Conservation (phyloP, 2,113 vertebrate genomes). For the Gobiocypris rarus region DNA sequence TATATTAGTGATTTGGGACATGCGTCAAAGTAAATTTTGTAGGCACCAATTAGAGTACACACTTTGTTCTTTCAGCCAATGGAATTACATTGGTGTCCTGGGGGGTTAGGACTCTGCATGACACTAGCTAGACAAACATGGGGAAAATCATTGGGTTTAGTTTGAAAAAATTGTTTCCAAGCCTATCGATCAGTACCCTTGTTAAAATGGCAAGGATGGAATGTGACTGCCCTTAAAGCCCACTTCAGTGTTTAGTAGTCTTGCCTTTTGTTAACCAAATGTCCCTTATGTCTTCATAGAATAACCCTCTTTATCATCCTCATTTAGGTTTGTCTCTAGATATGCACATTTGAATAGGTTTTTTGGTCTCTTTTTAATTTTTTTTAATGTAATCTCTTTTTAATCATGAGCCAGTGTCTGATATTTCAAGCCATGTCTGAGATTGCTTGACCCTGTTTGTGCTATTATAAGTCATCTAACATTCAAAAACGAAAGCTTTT, state of each 20-base stretch:
- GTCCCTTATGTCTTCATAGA: conserved; percentile 28
- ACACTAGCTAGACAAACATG: background rate
- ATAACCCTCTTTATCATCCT: conserved; percentile 12
- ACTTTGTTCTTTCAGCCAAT: background rate
- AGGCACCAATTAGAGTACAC: background rate
- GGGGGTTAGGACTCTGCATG: background rate
- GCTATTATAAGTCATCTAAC: background rate
- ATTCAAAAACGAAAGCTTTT: background rate
- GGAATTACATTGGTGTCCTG: background rate
- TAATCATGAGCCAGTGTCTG: background rate
- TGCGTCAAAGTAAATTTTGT: background rate
- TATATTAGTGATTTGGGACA: background rate
- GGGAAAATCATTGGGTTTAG: background rate
- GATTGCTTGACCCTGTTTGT: background rate
- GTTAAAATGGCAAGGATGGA: conserved; percentile 1
- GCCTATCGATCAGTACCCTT: background rate
- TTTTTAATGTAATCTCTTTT: too few relatives aligned
- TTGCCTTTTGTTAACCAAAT: conserved; percentile 19
- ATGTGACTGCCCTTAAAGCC: background rate
- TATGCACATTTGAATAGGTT: background rate
- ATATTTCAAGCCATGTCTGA: background rate
- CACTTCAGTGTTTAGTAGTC: background rate
- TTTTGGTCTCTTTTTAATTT: too few relatives aligned
- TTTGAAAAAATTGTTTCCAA: too few relatives aligned
- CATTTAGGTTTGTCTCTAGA: background rate